A percentile compares a stretch with the other conserved stretches of the same genome.
phyloP scores from a whole-genome alignment of 2,888 invertebrate genomes.

The Polylopha cassiicola region DNA sequence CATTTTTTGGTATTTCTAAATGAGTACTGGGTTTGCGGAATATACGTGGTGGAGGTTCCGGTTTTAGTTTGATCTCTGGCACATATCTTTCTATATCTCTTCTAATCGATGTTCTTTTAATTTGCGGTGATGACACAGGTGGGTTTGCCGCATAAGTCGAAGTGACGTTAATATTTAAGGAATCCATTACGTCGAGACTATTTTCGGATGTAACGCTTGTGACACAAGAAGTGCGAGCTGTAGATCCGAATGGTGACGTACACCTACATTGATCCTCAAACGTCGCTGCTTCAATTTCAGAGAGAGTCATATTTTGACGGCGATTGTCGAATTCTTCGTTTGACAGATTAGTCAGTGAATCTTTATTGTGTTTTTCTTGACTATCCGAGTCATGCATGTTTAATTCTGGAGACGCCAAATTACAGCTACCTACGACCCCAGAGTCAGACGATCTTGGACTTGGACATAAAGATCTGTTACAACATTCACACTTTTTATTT shows the following conservation, averaged over 20 bases:
- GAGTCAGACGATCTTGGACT: conserved; percentile 89
- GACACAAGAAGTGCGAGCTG: conserved; percentile 81
- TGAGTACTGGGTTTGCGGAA: conserved; percentile 69
- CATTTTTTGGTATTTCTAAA: conserved; percentile 67
- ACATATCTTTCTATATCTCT: conserved; percentile 61
- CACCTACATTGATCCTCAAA: conserved; percentile 84
- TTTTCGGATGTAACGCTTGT: conserved; percentile 77
- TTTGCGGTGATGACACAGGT: conserved; percentile 64
- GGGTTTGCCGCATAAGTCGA: conserved; percentile 67
- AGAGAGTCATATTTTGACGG: conserved; percentile 66
- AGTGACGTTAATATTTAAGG: conserved; percentile 70
- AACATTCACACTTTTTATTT: conserved; percentile 75
- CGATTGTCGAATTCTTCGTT: conserved; percentile 50
- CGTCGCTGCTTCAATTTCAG: conserved; percentile 77
- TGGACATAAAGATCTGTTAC: conserved; percentile 79
- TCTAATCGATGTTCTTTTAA: conserved; percentile 70
- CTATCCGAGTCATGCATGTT: conserved; percentile 64
- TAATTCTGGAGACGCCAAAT: conserved; percentile 84
- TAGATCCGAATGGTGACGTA: conserved; percentile 84
- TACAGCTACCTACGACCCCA: conserved; percentile 90
- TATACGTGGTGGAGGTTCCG: conserved; percentile 65
- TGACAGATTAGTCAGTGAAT: conserved; percentile 47
- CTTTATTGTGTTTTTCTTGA: conserved; percentile 52
- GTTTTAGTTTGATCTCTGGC: conserved; percentile 64
- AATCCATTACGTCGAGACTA: conserved; percentile 73